A percentile compares a stretch with the other conserved stretches of the same genome.
These are phyloP conservation scores for Oreocharis arfaki DNA, from an alignment of 2,113 vertebrate genomes.

Conservation along the genomic window DNA sequence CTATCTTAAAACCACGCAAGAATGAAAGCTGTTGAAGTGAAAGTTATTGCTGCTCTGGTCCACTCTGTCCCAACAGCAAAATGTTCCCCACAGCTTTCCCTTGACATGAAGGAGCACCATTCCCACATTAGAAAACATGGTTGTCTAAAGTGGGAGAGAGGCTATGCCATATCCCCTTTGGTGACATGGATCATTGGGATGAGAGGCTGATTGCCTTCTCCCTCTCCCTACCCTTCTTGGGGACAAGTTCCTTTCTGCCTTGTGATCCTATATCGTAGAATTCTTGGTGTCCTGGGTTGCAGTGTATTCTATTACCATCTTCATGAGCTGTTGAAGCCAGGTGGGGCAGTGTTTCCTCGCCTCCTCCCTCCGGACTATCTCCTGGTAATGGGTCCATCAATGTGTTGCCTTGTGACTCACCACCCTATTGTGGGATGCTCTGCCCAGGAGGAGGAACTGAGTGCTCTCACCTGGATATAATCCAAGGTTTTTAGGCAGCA, in stretches of 20 bases:
- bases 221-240: background rate
- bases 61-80: background rate
- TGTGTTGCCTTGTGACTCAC: no score
- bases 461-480: no score
- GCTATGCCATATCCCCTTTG: background rate
- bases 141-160: background rate
- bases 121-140: background rate
- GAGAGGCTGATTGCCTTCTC: background rate
- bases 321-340: no score
- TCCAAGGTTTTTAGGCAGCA: no score
- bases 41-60: background rate
- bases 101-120: background rate
- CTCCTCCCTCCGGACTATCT: no score
- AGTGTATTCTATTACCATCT: no score
- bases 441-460: no score
- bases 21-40: background rate
- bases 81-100: background rate
- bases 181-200: background rate
- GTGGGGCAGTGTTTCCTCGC: no score
- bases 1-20: background rate
- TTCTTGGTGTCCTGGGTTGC: no score
- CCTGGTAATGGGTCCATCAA: no score
- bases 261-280: background rate
- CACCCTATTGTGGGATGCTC: no score
- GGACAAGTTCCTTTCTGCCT: background rate